Conservation (phyloP, 2,113 vertebrate species). For the Lepus europaeus region DNA sequence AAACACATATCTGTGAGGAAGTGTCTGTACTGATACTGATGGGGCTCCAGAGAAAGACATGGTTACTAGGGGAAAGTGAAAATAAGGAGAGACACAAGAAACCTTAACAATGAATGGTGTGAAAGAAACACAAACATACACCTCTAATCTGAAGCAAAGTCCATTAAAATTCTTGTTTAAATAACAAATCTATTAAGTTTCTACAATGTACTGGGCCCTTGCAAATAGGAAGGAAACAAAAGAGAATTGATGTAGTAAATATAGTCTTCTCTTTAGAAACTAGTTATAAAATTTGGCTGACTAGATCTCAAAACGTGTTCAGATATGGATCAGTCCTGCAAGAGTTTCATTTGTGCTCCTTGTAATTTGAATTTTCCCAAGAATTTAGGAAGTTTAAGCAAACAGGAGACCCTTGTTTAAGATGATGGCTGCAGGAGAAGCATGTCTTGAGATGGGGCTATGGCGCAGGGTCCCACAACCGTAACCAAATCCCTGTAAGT, state of each 20-base stretch:
- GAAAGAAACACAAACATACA: neutral
- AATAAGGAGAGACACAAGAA: neutral
- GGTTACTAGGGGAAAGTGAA: neutral
- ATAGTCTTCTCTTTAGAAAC: conserved; percentile 39
- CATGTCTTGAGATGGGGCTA: neutral
- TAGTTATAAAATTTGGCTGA: conserved; percentile 7
- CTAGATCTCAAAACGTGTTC: conserved; percentile 18
- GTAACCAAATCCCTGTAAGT: neutral
- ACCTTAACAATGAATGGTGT: neutral
- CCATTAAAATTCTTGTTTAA: neutral
- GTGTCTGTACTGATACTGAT: neutral
- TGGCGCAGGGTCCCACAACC: neutral
- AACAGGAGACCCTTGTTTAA: neutral
- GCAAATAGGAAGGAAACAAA: conserved; percentile 9
- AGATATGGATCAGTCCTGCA: neutral
- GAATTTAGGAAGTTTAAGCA: neutral
- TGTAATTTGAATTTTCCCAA: conserved; percentile 26
- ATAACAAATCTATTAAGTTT: neutral
- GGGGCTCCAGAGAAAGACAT: neutral
- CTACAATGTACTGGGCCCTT: neutral
- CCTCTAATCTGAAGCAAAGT: conserved; percentile 24
- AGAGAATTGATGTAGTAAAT: neutral
- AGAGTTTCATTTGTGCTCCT: neutral
- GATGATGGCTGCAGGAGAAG: neutral
- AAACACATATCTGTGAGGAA: neutral